phyloP scores from a whole-genome alignment of 2,113 vertebrate species.

The Hydropotes inermis region DNA sequence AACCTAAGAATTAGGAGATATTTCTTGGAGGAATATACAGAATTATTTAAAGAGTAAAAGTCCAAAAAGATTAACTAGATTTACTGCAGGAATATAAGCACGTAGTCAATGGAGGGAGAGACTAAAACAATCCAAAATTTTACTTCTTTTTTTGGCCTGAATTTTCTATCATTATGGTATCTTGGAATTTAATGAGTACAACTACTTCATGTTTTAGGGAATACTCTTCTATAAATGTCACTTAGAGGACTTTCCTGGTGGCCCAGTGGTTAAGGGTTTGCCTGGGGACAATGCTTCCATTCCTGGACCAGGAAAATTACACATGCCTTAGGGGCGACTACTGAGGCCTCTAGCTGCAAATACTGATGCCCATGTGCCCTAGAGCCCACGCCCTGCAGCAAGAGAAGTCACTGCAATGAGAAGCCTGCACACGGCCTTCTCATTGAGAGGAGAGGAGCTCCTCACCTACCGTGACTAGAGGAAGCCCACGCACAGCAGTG shows the following conservation, averaged over 20 bases:
- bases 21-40: background rate
- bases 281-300: background rate
- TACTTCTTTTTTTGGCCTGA: background rate
- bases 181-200: background rate
- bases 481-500: background rate
- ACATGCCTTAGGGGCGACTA: background rate
- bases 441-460: background rate
- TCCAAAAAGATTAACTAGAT: background rate
- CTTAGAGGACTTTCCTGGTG: background rate
- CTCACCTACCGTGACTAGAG: background rate
- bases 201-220: background rate
- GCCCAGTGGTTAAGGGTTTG: background rate
- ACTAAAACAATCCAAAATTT: background rate
- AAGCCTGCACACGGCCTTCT: background rate
- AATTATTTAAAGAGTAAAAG: background rate
- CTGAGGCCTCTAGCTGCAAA: background rate
- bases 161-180: background rate
- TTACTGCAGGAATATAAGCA: background rate
- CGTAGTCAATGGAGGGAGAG: background rate
- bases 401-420: background rate
- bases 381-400: background rate
- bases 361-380: background rate
- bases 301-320: background rate
- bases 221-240: background rate
- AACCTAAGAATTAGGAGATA: background rate